Percentiles rank a stretch among this genome's conserved stretches.
Evolutionary conservation across 2,888 invertebrate species (phyloP).

Genomic region (Agrilus biguttatus): DNA sequence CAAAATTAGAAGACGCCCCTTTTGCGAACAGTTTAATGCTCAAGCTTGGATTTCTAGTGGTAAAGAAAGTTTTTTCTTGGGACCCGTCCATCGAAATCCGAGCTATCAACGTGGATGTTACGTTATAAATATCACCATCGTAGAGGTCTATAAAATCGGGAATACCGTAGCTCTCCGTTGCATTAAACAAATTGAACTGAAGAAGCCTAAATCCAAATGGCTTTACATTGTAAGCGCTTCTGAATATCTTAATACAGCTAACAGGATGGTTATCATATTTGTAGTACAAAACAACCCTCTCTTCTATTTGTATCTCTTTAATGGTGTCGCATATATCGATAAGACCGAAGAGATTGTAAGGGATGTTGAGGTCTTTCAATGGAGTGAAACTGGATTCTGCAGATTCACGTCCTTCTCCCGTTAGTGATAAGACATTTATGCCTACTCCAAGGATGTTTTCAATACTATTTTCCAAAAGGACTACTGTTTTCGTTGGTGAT

Average conservation of each 20-base stretch:
- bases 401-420: conserved; percentile 82
- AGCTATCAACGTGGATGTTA: conserved; percentile 56
- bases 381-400: conserved; percentile 82
- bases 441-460: conserved; percentile 80
- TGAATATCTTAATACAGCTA: conserved; percentile 95
- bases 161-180: conserved; percentile 64
- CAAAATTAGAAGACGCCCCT: conserved; percentile 85
- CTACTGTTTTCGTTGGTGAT: conserved; percentile 71
- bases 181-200: conserved; percentile 85
- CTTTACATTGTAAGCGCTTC: conserved; percentile 70
- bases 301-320: conserved; percentile 81
- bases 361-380: conserved; percentile 63
- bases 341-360: conserved; percentile 84
- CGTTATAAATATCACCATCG: conserved; percentile 86
- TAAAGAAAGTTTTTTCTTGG: conserved; percentile 61
- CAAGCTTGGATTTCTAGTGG: conserved; percentile 61
- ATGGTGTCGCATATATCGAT: conserved; percentile 93
- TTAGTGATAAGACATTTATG: conserved; percentile 75
- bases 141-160: conserved; percentile 75
- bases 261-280: conserved; percentile 94
- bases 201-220: conserved; percentile 79
- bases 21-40: conserved; percentile 88
- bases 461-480: conserved; percentile 60
- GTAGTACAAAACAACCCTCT: conserved; percentile 83
- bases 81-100: conserved; percentile 57